These are phyloP conservation scores for Silurus lanzhouensis DNA, from an alignment of 2,797 vertebrate species.

Conservation along the genomic window DNA sequence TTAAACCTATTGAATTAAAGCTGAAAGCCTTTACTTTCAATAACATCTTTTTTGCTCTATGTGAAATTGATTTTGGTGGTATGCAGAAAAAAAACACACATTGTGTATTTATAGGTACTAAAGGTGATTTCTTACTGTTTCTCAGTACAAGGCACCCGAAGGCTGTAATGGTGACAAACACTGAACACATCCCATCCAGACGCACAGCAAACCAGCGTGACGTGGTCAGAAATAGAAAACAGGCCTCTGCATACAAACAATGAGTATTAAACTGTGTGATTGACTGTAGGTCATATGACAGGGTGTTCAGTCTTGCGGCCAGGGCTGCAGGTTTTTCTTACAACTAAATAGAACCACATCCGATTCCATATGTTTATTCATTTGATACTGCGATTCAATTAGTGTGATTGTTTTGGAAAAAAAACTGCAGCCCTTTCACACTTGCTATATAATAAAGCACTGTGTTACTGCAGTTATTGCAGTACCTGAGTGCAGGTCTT, in stretches of 20 bases:
- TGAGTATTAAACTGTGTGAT: background rate
- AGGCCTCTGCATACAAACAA: constrained; percentile 79
- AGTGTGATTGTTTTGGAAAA: background rate
- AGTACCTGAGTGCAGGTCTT: constrained; percentile 92
- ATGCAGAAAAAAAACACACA: no score
- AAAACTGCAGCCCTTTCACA: background rate
- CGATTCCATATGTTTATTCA: background rate
- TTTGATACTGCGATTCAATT: background rate
- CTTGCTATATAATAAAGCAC: background rate
- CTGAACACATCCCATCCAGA: constrained; percentile 90
- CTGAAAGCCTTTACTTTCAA: no score
- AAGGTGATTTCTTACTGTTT: constrained; percentile 72
- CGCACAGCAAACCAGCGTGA: constrained; percentile 94
- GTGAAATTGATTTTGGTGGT: no score
- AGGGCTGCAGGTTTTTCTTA: background rate
- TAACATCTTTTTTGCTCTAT: no score
- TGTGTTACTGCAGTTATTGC: background rate
- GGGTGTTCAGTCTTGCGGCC: background rate
- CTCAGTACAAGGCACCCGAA: constrained; percentile 87
- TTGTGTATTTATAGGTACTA: no score
- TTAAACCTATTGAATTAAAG: no score
- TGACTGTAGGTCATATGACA: background rate
- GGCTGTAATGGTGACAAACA: constrained; percentile 84
- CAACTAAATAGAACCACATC: background rate
- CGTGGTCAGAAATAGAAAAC: constrained; percentile 92